Conservation (phyloP, 2,113 vertebrate species). For the Leptobrachium leishanense region DNA sequence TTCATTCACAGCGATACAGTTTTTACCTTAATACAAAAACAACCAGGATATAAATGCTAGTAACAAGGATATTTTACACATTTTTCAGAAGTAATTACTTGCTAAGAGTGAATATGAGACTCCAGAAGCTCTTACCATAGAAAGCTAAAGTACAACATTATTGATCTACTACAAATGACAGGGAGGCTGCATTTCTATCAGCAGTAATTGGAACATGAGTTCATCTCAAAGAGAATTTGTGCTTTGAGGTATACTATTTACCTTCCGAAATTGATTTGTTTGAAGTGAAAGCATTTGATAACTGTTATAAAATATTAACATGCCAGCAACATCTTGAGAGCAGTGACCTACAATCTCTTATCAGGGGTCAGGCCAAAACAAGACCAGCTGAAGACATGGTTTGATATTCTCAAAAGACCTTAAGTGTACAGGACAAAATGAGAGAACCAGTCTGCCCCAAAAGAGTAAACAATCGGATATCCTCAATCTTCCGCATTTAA, state of each 20-base stretch:
- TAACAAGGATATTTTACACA: conserved; percentile 9
- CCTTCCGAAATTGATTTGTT: not conserved
- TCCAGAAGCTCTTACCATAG: conserved; percentile 7
- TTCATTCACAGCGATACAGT: conserved; percentile 10
- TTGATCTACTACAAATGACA: conserved; percentile 3
- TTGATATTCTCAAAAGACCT: too few species aligned
- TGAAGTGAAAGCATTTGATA: not conserved
- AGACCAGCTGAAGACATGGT: too few species aligned
- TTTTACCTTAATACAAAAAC: conserved; percentile 7
- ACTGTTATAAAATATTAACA: too few species aligned
- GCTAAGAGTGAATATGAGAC: conserved; percentile 18
- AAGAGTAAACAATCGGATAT: too few species aligned
- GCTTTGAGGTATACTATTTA: not conserved
- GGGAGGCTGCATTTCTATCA: not conserved
- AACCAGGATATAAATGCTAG: conserved; percentile 21
- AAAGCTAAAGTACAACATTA: conserved; percentile 2
- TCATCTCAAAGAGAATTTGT: not conserved
- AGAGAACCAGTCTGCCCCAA: too few species aligned
- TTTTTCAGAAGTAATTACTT: conserved; percentile 43
- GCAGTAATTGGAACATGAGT: conserved; percentile 23
- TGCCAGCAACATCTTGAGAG: too few species aligned
- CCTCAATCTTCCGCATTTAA: too few species aligned
- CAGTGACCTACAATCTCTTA: too few species aligned
- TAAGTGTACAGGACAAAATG: too few species aligned
- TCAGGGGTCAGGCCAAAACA: too few species aligned